Evolutionary conservation across 2,113 vertebrate genomes (phyloP), one percentile per base, ranked within the genome.

Genomic region (Balaeniceps rex): DNA sequence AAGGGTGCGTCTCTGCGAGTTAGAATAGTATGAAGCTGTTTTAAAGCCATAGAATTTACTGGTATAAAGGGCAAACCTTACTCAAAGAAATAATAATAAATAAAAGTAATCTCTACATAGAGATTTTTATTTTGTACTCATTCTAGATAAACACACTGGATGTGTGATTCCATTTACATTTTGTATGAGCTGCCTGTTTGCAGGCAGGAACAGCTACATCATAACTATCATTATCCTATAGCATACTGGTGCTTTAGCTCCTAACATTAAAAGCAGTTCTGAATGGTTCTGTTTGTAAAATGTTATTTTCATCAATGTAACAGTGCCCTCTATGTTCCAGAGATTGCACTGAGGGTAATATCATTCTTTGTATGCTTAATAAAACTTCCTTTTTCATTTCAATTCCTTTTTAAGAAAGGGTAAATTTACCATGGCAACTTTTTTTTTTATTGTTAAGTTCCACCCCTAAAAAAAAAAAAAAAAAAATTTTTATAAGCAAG

Each of bases 241-340:
- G 40, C 40, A 85, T 66, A 81, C 8, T 79, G 28, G 10, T 75
- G 10, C 2, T 70, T 82, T 77, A 60, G 10, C 52, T 74, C 36
- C 63, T 80, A 47, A 77, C 22, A 74, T 83, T 79, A 66, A 79
- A 96, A 96, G 4, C 36, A 92, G 25, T 64, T 92, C 16, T 75
- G 75, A 75, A 90, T 29, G 33, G 4, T 34, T 65, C 8, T 5
- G 19, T 46, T 66, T 70, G 19, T 60, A 81, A 96, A 95, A 64
- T 23, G 28, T 34, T 52, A 80, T 97, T 74, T 97, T 98, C 92
- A 75, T 97, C 97, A 97, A 95, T 97, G 93, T 97, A 96, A 96
- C 75, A 97, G 96, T 63, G 64, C 97, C 97, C 96, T 97, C 97
- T 98, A 97, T 89, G 91, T 97, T 95, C 81, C 89, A 96, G 64